These are phyloP conservation scores for Plotosus lineatus DNA, from an alignment of 2,113 vertebrate species.

Conservation along the genomic window DNA sequence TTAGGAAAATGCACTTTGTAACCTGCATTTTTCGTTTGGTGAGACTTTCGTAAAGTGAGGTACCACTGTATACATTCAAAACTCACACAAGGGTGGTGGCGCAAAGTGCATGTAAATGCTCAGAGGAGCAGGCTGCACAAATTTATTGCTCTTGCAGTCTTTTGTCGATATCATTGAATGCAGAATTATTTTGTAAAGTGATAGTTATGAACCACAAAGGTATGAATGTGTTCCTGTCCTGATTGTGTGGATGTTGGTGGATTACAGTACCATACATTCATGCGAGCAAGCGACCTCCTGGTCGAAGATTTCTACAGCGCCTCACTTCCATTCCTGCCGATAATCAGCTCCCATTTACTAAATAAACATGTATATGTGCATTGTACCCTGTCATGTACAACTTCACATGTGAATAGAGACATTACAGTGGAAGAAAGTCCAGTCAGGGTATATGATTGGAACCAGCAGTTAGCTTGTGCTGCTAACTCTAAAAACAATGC, in stretches of 20 bases:
- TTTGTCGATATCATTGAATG: not conserved
- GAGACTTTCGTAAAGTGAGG: too few relatives aligned
- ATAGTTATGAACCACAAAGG: not conserved
- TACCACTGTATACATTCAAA: too few relatives aligned
- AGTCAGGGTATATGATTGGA: not conserved
- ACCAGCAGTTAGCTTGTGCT: too few relatives aligned
- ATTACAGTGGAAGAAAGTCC: not conserved
- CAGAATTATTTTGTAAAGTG: not conserved
- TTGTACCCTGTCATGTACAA: not conserved
- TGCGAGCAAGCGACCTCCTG: not conserved
- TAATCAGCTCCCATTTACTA: not conserved
- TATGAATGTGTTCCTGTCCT: not conserved
- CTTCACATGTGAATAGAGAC: not conserved
- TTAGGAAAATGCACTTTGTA: too few relatives aligned
- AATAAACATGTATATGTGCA: not conserved
- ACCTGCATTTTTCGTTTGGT: too few relatives aligned
- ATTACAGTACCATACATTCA: not conserved
- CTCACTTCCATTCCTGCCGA: not conserved
- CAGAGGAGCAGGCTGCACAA: not conserved
- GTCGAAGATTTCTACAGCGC: not conserved
- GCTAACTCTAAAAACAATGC: too few relatives aligned
- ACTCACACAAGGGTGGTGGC: not conserved
- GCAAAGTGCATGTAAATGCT: not conserved
- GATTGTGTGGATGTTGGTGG: not conserved
- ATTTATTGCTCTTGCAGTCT: not conserved